These are phyloP conservation scores for Micrasema minimum DNA, from an alignment of 1,140 invertebrate genomes.

Conservation along the genomic window DNA sequence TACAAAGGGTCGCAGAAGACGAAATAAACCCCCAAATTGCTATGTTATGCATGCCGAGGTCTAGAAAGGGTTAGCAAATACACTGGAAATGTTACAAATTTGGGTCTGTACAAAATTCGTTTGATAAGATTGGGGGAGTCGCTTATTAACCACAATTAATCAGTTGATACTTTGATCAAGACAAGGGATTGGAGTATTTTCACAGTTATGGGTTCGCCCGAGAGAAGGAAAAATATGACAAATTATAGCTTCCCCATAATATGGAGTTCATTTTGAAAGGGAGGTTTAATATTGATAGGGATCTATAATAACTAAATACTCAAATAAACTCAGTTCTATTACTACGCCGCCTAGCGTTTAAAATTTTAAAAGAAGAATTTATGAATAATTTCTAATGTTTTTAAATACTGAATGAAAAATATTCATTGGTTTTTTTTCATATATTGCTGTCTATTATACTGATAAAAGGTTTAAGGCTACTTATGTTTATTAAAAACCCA, in stretches of 20 bases:
- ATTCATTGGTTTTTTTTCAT: no score
- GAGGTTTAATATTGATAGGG: no score
- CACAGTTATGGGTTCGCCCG: not conserved
- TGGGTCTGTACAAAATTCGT: not conserved
- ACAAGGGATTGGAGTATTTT: constrained; percentile 1
- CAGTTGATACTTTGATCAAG: constrained; percentile 5
- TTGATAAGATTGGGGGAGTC: constrained; percentile 29
- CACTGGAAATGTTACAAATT: constrained; percentile 6
- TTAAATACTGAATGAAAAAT: no score
- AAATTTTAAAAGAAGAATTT: no score
- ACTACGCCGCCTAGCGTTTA: no score
- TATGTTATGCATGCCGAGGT: constrained; percentile 6
- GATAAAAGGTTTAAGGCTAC: no score
- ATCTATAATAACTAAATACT: no score
- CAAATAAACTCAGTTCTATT: no score
- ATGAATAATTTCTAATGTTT: no score
- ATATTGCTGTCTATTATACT: no score
- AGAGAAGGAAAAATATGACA: not conserved
- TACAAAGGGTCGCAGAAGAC: constrained; percentile 5
- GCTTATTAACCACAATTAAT: constrained; percentile 28
- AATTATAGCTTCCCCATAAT: not conserved
- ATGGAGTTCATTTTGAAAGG: no score
- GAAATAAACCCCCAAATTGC: constrained; percentile 16
- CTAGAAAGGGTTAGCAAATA: not conserved
- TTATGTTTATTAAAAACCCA: no score